A percentile compares a stretch with the other conserved stretches of the same genome.
Evolutionary conservation across 1,140 invertebrate genomes (phyloP).

Genomic region (Euura saliciscinereae): DNA sequence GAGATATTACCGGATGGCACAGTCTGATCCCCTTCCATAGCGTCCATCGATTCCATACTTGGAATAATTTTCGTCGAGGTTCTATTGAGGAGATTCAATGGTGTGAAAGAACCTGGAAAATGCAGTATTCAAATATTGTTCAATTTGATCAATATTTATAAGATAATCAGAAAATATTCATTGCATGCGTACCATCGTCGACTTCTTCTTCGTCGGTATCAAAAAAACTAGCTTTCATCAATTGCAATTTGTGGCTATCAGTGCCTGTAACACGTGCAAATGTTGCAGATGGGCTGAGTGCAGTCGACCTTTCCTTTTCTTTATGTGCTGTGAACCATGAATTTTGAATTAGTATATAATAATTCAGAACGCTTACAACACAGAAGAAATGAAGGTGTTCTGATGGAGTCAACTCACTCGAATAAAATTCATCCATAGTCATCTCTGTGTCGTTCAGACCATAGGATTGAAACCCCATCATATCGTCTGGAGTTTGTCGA

Average conservation of each 20-base stretch:
- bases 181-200: constrained; percentile 28
- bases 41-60: not conserved
- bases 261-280: constrained; percentile 67
- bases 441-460: not conserved
- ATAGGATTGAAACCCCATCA: not conserved
- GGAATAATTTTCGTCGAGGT: constrained; percentile 12
- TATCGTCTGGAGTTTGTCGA: not conserved
- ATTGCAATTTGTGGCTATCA: constrained; percentile 72
- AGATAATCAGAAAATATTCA: not conserved
- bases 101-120: too few relatives aligned
- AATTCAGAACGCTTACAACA: too few relatives aligned
- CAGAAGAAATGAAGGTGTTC: too few relatives aligned
- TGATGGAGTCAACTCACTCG: not conserved
- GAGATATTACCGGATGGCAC: not conserved
- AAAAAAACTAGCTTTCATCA: constrained; percentile 87
- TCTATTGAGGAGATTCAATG: constrained; percentile 6
- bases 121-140: not conserved
- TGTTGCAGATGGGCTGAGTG: constrained; percentile 60
- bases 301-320: constrained; percentile 16
- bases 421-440: not conserved
- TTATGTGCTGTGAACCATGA: not conserved
- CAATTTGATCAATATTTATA: not conserved
- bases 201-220: constrained; percentile 52
- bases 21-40: constrained; percentile 1
- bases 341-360: too few relatives aligned